These are phyloP conservation scores for Nymphicus hollandicus DNA, from an alignment of 2,113 vertebrate genomes.

Conservation along the genomic window DNA sequence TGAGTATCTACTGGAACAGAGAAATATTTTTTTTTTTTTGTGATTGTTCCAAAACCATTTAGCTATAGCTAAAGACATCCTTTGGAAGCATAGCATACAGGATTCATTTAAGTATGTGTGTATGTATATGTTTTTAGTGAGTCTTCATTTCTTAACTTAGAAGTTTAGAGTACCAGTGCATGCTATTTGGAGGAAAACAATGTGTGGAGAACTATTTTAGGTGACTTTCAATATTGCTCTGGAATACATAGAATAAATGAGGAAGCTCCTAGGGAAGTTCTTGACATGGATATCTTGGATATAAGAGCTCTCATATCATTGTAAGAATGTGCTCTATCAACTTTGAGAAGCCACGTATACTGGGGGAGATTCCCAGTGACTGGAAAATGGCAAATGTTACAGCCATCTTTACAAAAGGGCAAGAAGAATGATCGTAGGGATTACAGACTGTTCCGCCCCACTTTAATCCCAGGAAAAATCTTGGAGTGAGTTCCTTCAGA, in stretches of 20 bases:
- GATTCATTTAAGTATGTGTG: neutral
- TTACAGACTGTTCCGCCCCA: neutral
- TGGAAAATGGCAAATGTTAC: neutral
- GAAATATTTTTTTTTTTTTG: accelerated
- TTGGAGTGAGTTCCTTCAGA: neutral
- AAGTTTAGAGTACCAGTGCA: neutral
- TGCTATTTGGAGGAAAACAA: neutral
- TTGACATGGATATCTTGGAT: neutral
- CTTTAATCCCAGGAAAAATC: neutral
- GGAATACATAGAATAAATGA: neutral
- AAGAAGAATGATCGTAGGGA: neutral
- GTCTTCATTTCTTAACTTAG: neutral
- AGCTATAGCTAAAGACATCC: neutral
- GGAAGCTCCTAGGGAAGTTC: neutral
- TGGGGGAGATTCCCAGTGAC: neutral
- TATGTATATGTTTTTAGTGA: neutral
- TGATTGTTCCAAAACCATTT: neutral
- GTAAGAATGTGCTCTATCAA: neutral
- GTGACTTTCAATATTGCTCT: neutral
- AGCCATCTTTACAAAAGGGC: neutral
- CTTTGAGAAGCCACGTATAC: neutral
- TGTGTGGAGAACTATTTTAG: neutral
- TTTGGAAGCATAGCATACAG: neutral
- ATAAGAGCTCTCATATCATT: neutral
- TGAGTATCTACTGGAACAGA: neutral